phyloP scores from a whole-genome alignment of 1,140 invertebrate species.

The Orius insidiosus region DNA sequence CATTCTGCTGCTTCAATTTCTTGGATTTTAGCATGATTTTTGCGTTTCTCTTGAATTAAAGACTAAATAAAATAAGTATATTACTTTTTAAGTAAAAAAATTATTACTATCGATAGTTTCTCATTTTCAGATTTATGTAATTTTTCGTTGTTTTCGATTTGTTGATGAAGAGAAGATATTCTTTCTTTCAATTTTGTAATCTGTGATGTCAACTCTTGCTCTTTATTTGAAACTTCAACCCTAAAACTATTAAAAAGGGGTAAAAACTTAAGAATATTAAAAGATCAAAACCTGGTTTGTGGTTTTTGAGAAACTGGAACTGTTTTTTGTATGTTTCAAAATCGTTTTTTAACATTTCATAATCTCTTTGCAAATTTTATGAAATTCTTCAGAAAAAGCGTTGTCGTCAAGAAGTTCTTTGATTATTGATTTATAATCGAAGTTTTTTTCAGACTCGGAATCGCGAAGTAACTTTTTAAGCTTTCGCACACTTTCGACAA shows the following conservation, averaged over 20 bases:
- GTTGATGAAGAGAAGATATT: constrained; percentile 37
- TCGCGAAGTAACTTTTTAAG: constrained; percentile 25
- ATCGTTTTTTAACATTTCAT: constrained; percentile 28
- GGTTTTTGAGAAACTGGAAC: constrained; percentile 21
- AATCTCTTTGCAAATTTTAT: constrained; percentile 29
- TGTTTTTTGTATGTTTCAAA: constrained; percentile 28
- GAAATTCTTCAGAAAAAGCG: constrained; percentile 17
- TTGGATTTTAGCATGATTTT: constrained; percentile 36
- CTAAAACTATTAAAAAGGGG: constrained; percentile 16
- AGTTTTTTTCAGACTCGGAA: constrained; percentile 26
- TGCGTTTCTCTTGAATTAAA: constrained; percentile 36
- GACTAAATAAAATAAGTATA: no score
- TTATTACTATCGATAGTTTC: neutral
- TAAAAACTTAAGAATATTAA: neutral
- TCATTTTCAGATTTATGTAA: constrained; percentile 33
- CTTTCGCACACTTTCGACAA: constrained; percentile 24
- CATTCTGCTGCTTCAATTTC: constrained; percentile 35
- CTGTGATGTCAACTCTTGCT: constrained; percentile 36
- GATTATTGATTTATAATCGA: constrained; percentile 24
- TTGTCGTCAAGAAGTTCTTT: constrained; percentile 13
- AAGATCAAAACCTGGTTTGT: neutral
- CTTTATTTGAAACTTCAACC: constrained; percentile 20
- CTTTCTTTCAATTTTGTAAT: constrained; percentile 44
- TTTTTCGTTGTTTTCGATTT: constrained; percentile 38
- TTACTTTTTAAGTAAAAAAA: no score